phyloP scores from a whole-genome alignment of 2,113 vertebrate species.

The Gulo gulo region DNA sequence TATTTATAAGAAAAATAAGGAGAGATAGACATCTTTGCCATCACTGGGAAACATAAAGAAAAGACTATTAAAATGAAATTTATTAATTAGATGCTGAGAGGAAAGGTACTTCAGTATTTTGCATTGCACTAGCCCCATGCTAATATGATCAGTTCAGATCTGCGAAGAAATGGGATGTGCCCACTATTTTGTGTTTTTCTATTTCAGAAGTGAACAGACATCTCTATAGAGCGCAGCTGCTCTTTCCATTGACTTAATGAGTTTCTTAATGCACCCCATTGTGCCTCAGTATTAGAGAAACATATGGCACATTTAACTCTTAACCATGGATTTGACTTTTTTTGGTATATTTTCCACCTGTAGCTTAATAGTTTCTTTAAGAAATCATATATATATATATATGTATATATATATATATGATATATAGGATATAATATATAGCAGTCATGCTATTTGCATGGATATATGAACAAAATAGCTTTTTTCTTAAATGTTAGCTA shows the following conservation, averaged over 20 bases:
- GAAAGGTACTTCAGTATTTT: neutral
- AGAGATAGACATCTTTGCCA: neutral
- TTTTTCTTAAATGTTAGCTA: neutral
- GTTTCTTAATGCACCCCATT: constrained; percentile 50
- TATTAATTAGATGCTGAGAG: neutral
- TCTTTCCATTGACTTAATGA: constrained; percentile 50
- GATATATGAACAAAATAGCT: neutral
- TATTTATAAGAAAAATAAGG: neutral
- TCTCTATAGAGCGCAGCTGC: constrained; percentile 9
- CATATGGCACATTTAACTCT: constrained; percentile 60
- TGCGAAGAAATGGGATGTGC: neutral
- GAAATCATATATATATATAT: neutral
- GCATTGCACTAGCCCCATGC: neutral
- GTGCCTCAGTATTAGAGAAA: constrained; percentile 48
- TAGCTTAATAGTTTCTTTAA: constrained; percentile 13
- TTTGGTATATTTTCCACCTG: neutral
- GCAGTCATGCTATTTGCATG: neutral
- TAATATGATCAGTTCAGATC: neutral
- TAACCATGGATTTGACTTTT: constrained; percentile 35
- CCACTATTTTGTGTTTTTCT: constrained; percentile 12
- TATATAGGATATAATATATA: neutral
- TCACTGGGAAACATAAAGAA: neutral
- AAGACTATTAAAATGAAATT: constrained; percentile 10
- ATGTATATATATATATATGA: no score
- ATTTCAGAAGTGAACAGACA: constrained; percentile 44